Conservation (phyloP, 2,888 invertebrate genomes). For the Himalopsyche japonica region DNA sequence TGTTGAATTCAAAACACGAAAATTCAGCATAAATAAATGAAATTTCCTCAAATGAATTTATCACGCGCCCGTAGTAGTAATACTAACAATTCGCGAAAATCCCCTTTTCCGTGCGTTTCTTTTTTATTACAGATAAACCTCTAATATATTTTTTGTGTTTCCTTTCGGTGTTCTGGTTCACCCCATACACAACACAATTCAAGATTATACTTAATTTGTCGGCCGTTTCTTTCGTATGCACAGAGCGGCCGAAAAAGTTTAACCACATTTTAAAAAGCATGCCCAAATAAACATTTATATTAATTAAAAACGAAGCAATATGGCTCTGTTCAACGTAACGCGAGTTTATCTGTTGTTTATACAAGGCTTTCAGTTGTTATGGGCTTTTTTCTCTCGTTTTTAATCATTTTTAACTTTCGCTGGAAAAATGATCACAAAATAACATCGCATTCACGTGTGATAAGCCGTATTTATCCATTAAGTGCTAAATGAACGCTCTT, state of each 20-base stretch:
- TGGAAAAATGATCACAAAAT: background rate
- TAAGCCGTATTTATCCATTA: background rate
- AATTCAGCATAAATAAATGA: background rate
- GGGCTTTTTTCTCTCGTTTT: background rate
- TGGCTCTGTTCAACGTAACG: background rate
- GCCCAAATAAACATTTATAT: background rate
- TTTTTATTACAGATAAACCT: slow-evolving; percentile 1
- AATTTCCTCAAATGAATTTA: background rate
- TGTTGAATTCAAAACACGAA: background rate
- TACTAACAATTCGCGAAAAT: background rate
- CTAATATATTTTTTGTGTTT: slow-evolving; percentile 2
- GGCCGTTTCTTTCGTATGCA: slow-evolving; percentile 7
- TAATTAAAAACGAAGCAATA: background rate
- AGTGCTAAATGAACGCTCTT: background rate
- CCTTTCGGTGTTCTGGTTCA: background rate
- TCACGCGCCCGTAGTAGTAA: background rate
- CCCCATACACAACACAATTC: slow-evolving; percentile 11
- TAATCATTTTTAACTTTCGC: background rate
- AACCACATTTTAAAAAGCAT: background rate
- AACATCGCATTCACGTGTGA: background rate
- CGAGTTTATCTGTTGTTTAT: slow-evolving; percentile 1
- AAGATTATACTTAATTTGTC: slow-evolving; percentile 20
- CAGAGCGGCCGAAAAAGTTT: slow-evolving; percentile 1
- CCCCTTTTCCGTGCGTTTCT: background rate
- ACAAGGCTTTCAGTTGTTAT: background rate